Conservation (phyloP, 2,888 invertebrate genomes). For the Steinernema carpocapsae region DNA sequence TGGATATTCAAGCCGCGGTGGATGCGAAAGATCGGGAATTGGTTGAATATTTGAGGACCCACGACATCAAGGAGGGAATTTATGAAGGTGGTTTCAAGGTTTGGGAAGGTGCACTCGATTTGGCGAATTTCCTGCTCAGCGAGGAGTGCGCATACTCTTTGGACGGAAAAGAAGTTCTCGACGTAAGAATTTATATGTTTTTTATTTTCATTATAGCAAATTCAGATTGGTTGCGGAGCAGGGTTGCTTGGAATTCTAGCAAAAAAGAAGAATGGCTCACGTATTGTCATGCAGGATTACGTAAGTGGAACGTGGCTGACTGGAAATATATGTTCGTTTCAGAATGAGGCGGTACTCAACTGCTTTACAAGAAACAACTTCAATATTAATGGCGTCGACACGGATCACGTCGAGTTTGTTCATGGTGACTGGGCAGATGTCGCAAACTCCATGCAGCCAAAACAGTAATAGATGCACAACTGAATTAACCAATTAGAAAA, state of each 20-base stretch:
- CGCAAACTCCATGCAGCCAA: background rate
- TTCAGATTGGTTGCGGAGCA: conserved; percentile 84
- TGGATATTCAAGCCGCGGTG: background rate
- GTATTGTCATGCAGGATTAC: conserved; percentile 89
- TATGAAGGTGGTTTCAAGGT: conserved; percentile 85
- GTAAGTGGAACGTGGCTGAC: conserved; percentile 74
- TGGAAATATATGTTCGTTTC: background rate
- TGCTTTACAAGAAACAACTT: background rate
- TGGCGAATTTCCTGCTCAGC: conserved; percentile 75
- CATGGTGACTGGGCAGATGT: conserved; percentile 36
- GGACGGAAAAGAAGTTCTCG: conserved; percentile 76
- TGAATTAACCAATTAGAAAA: background rate
- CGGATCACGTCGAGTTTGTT: background rate
- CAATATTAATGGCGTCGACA: conserved; percentile 20
- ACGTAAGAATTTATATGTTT: conserved; percentile 70
- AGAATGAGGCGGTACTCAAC: conserved; percentile 3
- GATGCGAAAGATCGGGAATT: background rate
- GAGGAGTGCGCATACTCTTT: conserved; percentile 19
- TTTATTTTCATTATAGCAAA: conserved; percentile 19
- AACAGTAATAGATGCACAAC: conserved; percentile 1
- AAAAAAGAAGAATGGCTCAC: conserved; percentile 75
- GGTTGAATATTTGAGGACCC: conserved; percentile 7
- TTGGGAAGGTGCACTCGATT: conserved; percentile 90
- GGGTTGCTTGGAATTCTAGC: conserved; percentile 86
- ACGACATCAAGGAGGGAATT: conserved; percentile 25